A percentile compares a stretch with the other conserved stretches of the same genome.
Conservation (phyloP, 2,797 vertebrate genomes). For the Anisognathus igniventris region DNA sequence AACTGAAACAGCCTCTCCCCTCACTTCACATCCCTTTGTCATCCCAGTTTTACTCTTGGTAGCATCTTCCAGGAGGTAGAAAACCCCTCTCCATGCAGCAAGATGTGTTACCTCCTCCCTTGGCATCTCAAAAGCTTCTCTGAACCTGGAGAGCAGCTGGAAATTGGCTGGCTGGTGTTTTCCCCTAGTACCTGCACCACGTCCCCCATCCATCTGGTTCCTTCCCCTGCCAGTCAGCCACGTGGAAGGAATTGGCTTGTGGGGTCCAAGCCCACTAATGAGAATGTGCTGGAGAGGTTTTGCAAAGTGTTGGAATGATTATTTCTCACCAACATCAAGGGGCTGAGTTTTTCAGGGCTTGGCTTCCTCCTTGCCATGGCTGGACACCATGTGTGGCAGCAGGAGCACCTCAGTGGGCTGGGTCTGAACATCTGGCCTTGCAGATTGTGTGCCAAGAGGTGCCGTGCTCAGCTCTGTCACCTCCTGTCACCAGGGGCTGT, state of each 20-base stretch:
- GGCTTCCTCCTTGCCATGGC: background rate
- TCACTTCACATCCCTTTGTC: background rate
- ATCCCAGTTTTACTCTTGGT: background rate
- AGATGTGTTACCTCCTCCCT: background rate
- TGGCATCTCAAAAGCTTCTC: background rate
- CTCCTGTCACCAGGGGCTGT: rapidly evolving
- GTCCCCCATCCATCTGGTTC: rapidly evolving
- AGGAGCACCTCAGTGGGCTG: background rate
- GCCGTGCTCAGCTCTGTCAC: rapidly evolving
- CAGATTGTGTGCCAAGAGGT: rapidly evolving
- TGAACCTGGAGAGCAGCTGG: background rate
- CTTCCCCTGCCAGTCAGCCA: background rate
- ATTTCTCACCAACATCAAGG: background rate
- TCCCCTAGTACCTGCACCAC: background rate
- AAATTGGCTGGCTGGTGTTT: background rate
- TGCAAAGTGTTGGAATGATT: background rate
- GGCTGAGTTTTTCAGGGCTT: background rate
- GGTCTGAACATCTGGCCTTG: background rate
- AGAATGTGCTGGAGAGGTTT: background rate
- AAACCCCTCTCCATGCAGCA: background rate
- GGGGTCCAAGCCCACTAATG: background rate
- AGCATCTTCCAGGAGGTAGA: background rate
- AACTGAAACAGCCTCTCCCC: background rate
- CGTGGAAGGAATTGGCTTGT: background rate
- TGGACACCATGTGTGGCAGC: background rate